Evolutionary conservation across 2,888 invertebrate genomes (phyloP).

Genomic region (Cistogaster globosa): DNA sequence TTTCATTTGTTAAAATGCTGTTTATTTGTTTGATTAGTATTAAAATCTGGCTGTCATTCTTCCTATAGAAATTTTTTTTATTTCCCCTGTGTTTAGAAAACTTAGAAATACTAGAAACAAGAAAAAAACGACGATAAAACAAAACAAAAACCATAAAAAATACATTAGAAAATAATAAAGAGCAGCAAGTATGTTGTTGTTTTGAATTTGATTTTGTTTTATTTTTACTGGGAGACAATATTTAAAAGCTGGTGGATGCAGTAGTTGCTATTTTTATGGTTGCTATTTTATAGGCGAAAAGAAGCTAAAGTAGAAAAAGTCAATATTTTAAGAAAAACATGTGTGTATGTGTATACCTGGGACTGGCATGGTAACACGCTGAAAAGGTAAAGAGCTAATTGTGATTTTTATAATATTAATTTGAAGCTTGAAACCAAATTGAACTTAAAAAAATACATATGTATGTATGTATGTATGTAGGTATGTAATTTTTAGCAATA

Average conservation of each 20-base stretch:
- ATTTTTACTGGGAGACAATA: constrained; percentile 66
- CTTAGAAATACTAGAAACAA: constrained; percentile 57
- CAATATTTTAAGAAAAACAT: constrained; percentile 4
- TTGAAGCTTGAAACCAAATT: too few relatives aligned
- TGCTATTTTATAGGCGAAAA: constrained; percentile 53
- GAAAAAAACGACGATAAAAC: constrained; percentile 42
- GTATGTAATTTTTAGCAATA: too few relatives aligned
- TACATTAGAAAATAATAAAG: constrained; percentile 66
- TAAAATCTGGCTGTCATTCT: constrained; percentile 63
- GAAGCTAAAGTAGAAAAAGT: constrained; percentile 16
- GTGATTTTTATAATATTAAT: too few relatives aligned
- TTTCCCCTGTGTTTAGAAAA: constrained; percentile 64
- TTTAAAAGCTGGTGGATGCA: constrained; percentile 58
- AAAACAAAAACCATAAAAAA: constrained; percentile 25
- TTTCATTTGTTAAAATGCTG: constrained; percentile 1
- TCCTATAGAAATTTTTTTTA: constrained; percentile 41
- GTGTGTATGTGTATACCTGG: constrained; percentile 9
- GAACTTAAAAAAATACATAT: too few relatives aligned
- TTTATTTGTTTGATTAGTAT: not conserved
- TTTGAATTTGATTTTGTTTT: constrained; percentile 72
- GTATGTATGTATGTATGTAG: too few relatives aligned
- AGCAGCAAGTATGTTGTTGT: constrained; percentile 62
- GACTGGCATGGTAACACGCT: constrained; percentile 30
- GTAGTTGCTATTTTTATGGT: constrained; percentile 15
- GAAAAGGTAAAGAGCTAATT: not conserved